Evolutionary conservation across 2,888 invertebrate species (phyloP).

Genomic region (Sminthurides aquaticus): DNA sequence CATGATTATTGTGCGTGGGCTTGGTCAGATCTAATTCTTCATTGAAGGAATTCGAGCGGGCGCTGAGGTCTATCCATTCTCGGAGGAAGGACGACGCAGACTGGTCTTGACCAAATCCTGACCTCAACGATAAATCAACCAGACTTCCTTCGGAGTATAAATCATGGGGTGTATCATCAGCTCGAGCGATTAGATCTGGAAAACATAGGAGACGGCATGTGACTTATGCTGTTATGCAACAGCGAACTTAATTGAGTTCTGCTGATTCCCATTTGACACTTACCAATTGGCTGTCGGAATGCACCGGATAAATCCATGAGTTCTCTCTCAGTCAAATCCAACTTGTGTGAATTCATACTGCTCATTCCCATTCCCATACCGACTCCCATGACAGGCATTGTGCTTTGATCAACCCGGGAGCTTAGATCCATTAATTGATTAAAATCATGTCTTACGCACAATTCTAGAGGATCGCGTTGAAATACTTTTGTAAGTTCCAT

Average conservation of each 20-base stretch:
- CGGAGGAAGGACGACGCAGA: conserved; percentile 38
- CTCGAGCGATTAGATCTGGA: conserved; percentile 35
- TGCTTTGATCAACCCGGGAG: conserved; percentile 32
- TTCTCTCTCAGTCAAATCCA: conserved; percentile 36
- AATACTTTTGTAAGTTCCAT: conserved; percentile 42
- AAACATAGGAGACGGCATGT: no score
- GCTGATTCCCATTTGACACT: no score
- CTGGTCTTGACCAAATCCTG: conserved; percentile 38
- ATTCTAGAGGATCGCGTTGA: conserved; percentile 36
- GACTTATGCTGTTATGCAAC: neutral
- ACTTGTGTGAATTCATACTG: conserved; percentile 31
- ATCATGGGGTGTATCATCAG: conserved; percentile 34
- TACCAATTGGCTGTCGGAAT: conserved; percentile 41
- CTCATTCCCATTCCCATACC: conserved; percentile 25
- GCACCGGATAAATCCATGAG: conserved; percentile 39
- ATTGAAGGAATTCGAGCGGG: conserved; percentile 37
- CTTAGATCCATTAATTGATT: conserved; percentile 34
- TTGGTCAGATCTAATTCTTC: conserved; percentile 40
- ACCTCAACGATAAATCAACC: conserved; percentile 37
- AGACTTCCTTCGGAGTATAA: conserved; percentile 34
- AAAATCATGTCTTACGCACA: conserved; percentile 36
- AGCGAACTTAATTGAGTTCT: neutral
- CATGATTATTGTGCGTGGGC: conserved; percentile 23
- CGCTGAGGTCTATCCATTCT: conserved; percentile 38
- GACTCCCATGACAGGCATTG: conserved; percentile 27